A percentile compares a stretch with the other conserved stretches of the same genome.
phyloP scores from a whole-genome alignment of 2,797 vertebrate species.

The Rhabdophis nuchalis region DNA sequence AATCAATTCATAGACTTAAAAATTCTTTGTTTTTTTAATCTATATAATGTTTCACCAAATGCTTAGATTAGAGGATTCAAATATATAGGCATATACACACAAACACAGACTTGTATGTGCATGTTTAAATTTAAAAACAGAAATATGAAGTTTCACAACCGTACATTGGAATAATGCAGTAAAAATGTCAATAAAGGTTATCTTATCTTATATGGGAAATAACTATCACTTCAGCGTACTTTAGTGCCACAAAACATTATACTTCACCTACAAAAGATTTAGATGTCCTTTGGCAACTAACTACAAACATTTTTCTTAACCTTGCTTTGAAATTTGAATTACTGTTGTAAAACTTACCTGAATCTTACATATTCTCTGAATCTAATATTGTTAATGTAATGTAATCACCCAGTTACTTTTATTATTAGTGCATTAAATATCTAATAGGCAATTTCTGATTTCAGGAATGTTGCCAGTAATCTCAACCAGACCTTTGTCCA shows the following conservation, averaged over 20 bases:
- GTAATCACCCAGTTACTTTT: background rate
- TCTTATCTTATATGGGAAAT: background rate
- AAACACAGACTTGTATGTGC: background rate
- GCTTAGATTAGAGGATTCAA: background rate
- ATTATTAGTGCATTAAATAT: background rate
- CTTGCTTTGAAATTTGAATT: background rate
- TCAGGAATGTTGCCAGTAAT: constrained; percentile 84
- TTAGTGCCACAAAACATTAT: background rate
- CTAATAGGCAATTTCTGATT: background rate
- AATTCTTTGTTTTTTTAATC: background rate
- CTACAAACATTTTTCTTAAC: background rate
- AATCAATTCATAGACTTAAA: background rate
- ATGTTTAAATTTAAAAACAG: background rate
- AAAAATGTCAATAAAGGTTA: too few relatives aligned
- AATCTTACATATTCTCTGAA: background rate
- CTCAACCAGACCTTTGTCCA: constrained; percentile 79
- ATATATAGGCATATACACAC: background rate
- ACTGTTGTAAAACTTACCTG: background rate
- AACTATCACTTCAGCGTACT: background rate
- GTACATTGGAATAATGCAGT: background rate
- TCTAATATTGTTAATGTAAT: background rate
- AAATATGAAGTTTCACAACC: background rate
- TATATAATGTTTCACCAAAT: background rate
- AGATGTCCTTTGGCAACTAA: background rate
- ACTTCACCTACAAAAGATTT: background rate